Base-by-base conservation (phyloP, 2,888 invertebrate species). In the Lithophane semibrunnea region DNA sequence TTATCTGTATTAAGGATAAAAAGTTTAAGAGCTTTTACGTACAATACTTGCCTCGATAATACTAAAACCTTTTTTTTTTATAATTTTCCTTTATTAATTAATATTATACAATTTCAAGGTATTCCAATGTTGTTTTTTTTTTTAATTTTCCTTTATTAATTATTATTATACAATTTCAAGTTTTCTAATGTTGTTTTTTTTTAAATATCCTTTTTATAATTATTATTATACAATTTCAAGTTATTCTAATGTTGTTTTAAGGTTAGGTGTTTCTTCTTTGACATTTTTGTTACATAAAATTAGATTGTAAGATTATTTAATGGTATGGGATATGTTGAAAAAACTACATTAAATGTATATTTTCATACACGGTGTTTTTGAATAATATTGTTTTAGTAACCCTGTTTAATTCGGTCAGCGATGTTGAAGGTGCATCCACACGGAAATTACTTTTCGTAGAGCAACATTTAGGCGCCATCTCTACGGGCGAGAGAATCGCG, bases 291-390 rank as follows among this genome's bases (percentile, higher is more conserved):
- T 75, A 72, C 58, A 77, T 81, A 73, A 73, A 73, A 77, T 81
- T 84, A 83, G 76, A 47, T 82, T 82, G n/a, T 86, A 87, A 76
- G 75, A 73, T 85, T 86, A 84, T 83, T 83, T 85, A 85, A 79
- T 71, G 88, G 86, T 87, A 84, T 84, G 88, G 91, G 91, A 76
- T 87, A 90, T 89, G 87, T 86, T 88, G 87, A 78, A 85, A 88
- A 88, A 85, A 76, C 79, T 81, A 80, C 76, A 90, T 86, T 91
- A 91, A 90, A 90, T 88, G 83, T 88, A 85, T 91, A 90, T 90
- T 91, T 89, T 89, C 80, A 72, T 86, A 88, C 44, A 77, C 68
- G 24, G 72, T 47, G 44, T 68, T 76, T 82, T 84, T 71, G 0
- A 79, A 80, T 76, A 52, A 24, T 75, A 54, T 54, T 65, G 13